Evolutionary conservation across 2,888 invertebrate species (phyloP), one percentile per base, ranked within the genome.

Genomic region (Lordiphosa fenestrarum): DNA sequence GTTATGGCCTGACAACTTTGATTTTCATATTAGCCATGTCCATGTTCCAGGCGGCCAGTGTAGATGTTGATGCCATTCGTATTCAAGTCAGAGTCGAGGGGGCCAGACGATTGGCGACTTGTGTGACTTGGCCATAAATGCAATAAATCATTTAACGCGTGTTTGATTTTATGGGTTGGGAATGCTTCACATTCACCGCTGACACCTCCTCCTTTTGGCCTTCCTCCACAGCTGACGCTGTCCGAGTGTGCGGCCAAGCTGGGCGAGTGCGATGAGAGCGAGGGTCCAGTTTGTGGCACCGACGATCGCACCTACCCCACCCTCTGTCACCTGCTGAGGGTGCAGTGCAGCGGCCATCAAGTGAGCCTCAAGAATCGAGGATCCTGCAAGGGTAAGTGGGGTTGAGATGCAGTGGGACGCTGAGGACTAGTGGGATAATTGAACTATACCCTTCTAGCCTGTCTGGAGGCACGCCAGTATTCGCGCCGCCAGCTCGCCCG

Each of bases 291-390:
- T 35, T 90, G 90, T 50, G 90, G 90, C 21, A 89, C 90, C 33
- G 95, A 97, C 87, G 95, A 95, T 12, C 91, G 94, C 68, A 96
- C 96, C 23, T 97, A 97, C 90, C 91, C 93, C 40, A 94, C 94
- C 64, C 91, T 94, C 67, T 97, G 97, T 87, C 94, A 94, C 71
- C 91, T 97, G 69, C 91, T 94, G 83, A 91, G 92, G 71, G 94
- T 93, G 23, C 94, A 95, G 86, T 97, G 97, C 86, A 91, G 92
- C 69, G 94, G 94, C n/a, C 91, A 91, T 77, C 92, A 93, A 56
- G 92, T 96, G 44, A 92, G 93, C 53, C 90, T 96, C 55, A 93
- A 93, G 69, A 94, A 94, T 86, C 92, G 92, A 63, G 95, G 95
- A 47, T 92, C 93, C 37, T 96, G 96, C 86, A 91, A 92, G 88